Evolutionary conservation across 2,113 vertebrate species (phyloP).

Genomic region (Hemibagrus wyckioides): DNA sequence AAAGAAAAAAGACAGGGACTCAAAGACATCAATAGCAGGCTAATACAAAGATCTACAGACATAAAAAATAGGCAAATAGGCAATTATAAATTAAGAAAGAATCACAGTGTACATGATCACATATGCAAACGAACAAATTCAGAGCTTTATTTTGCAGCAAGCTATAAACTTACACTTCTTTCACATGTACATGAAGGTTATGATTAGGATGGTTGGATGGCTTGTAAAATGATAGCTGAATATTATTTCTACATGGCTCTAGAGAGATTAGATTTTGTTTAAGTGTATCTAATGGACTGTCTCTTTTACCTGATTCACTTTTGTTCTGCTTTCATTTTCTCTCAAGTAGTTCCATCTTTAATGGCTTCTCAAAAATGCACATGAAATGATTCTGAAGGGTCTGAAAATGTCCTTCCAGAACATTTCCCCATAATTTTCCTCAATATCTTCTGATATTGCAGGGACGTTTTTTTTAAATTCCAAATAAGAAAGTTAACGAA

Average conservation of each 20-base stretch:
- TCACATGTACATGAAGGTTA: neutral
- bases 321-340: slow-evolving; percentile 12
- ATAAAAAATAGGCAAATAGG: neutral
- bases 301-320: neutral
- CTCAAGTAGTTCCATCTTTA: slow-evolving; percentile 3
- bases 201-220: neutral
- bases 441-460: neutral
- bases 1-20: neutral
- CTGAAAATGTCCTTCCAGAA: neutral
- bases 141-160: neutral
- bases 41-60: neutral
- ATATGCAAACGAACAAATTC: neutral
- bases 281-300: neutral
- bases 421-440: neutral
- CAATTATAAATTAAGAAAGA: neutral
- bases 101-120: neutral
- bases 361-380: neutral
- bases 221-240: neutral
- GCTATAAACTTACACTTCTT: neutral
- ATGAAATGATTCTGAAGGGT: neutral
- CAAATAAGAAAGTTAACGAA: neutral
- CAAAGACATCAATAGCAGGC: neutral
- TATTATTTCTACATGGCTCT: neutral
- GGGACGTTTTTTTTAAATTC: neutral
- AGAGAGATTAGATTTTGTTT: neutral